phyloP scores from a whole-genome alignment of 2,888 invertebrate genomes.

The Coelinius sp. region DNA sequence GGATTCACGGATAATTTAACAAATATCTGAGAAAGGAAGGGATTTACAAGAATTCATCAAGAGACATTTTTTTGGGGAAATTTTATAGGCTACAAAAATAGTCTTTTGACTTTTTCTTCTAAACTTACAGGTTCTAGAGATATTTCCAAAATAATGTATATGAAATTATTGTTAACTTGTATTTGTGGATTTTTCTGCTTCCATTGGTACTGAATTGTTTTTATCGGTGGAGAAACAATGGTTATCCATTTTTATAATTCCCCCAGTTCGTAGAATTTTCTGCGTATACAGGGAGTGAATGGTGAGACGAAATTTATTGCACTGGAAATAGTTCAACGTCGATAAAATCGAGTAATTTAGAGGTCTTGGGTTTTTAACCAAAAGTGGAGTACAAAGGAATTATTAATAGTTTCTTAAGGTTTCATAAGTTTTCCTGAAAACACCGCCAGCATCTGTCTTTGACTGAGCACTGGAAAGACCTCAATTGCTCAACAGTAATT shows the following conservation, averaged over 20 bases:
- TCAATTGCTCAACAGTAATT: neutral
- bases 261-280: neutral
- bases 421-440: neutral
- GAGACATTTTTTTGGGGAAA: neutral
- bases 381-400: constrained; percentile 18
- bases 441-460: neutral
- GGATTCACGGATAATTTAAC: neutral
- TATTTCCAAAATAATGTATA: neutral
- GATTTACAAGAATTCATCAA: neutral
- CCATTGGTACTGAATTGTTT: neutral
- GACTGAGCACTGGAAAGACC: neutral
- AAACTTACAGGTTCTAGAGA: neutral
- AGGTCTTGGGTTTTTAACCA: neutral
- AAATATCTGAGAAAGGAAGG: neutral
- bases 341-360: constrained; percentile 11
- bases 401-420: constrained; percentile 8
- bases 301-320: constrained; percentile 4
- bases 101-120: neutral
- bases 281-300: neutral
- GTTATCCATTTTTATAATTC: neutral
- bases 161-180: neutral
- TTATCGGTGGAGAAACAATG: neutral
- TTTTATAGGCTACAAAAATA: neutral
- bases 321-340: neutral
- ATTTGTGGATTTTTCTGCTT: neutral